A percentile compares a stretch with the other conserved stretches of the same genome.
These are phyloP conservation scores for Drosophila navojoa DNA, from an alignment of 1,140 invertebrate species.

Conservation along the genomic window DNA sequence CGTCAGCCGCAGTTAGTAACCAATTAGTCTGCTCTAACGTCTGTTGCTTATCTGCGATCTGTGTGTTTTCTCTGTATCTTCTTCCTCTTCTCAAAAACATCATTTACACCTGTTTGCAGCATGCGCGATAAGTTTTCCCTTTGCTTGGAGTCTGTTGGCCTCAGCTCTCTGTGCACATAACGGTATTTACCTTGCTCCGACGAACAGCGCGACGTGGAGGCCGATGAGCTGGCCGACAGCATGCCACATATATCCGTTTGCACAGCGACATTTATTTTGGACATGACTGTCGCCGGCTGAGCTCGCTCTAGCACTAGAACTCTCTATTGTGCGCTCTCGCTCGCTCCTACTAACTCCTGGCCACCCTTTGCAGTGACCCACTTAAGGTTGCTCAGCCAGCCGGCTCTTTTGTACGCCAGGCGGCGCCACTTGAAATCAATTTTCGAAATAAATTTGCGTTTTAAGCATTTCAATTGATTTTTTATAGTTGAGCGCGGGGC, in stretches of 20 bases:
- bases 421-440: constrained; percentile 72
- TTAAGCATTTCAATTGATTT: constrained; percentile 58
- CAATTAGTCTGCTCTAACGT: constrained; percentile 33
- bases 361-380: constrained; percentile 58
- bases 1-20: constrained; percentile 16
- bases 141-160: constrained; percentile 33
- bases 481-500: constrained; percentile 40
- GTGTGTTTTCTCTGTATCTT: constrained; percentile 4
- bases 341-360: constrained; percentile 9
- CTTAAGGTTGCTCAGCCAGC: constrained; percentile 35
- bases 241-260: constrained; percentile 79
- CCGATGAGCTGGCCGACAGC: constrained; percentile 72
- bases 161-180: constrained; percentile 34
- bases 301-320: constrained; percentile 2
- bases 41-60: constrained; percentile 48
- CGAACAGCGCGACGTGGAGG: constrained; percentile 71
- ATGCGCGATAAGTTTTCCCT: constrained; percentile 36
- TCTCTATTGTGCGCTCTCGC: neutral
- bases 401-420: constrained; percentile 25
- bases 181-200: constrained; percentile 80
- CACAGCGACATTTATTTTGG: constrained; percentile 76
- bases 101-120: constrained; percentile 71
- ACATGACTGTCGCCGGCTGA: constrained; percentile 37
- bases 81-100: constrained; percentile 17
- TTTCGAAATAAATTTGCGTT: constrained; percentile 70